Evolutionary conservation across 1,140 invertebrate genomes (phyloP).

Genomic region (Drosophila auraria): DNA sequence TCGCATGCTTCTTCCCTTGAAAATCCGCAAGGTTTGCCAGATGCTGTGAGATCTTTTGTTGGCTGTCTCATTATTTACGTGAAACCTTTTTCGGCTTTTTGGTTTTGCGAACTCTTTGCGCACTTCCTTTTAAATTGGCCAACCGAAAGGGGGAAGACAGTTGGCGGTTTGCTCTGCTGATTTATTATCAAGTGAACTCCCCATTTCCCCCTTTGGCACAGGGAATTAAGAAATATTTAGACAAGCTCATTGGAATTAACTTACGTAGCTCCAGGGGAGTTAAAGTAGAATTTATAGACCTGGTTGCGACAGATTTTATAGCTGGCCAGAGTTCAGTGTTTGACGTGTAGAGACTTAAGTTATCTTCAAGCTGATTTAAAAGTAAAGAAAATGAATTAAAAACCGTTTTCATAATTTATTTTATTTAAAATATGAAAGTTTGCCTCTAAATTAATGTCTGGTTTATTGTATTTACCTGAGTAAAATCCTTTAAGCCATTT

Average conservation of each 20-base stretch:
- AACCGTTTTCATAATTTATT: too few species aligned
- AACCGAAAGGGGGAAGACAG: slow-evolving; percentile 8
- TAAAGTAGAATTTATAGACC: slow-evolving; percentile 14
- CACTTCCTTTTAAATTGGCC: slow-evolving; percentile 30
- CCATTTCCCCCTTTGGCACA: background rate
- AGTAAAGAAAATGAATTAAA: background rate
- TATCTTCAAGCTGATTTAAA: background rate
- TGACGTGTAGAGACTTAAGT: background rate
- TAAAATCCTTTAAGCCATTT: background rate
- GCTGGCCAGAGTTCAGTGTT: background rate
- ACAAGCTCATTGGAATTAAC: slow-evolving; percentile 33
- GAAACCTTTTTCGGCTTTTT: slow-evolving; percentile 48
- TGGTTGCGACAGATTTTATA: slow-evolving; percentile 13
- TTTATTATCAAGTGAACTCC: slow-evolving; percentile 28
- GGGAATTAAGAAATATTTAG: slow-evolving; percentile 21
- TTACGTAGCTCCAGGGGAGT: background rate
- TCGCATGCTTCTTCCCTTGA: slow-evolving; percentile 34
- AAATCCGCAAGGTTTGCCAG: slow-evolving; percentile 11
- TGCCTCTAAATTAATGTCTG: background rate
- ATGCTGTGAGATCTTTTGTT: slow-evolving; percentile 53
- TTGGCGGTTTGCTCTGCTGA: slow-evolving; percentile 12
- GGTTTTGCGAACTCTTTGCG: slow-evolving; percentile 42
- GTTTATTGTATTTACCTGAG: background rate
- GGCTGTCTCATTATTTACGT: slow-evolving; percentile 45
- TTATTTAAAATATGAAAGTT: too few species aligned